Base-by-base conservation (phyloP, 2,113 vertebrate genomes). In the Illadopsis cleaveri region DNA sequence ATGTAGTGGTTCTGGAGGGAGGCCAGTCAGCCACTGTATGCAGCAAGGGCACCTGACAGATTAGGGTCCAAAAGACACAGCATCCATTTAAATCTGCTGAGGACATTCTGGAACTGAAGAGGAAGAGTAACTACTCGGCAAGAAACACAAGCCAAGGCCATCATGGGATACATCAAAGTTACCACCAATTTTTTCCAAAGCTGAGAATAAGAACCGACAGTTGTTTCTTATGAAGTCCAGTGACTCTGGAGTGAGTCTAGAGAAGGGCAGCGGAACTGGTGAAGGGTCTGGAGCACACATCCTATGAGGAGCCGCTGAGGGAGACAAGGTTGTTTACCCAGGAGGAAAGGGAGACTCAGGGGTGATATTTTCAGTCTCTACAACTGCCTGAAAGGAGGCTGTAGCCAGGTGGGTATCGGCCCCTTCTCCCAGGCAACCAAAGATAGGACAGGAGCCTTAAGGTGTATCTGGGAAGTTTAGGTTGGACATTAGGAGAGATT, bases 21-120 rank as follows among this genome's bases (percentile, higher is more conserved):
- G 1, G 20, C 23, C 1, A 3, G 3, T 2, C 30, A 18, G 35
- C 10, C 11, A 5, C 71, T 27, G 28, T 3, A 5, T 15, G 12
- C 31, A 23, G 53, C 24, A 23, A 33, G 27, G 66, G 20, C 15
- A 3, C 21, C 6, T 17, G 48, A 5, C 25, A n/a, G 12, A 16
- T 7, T 0, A 6, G 40, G 28, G 56, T 51, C 35, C 0, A 0
- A 40, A 31, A 38, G 28, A 6, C 12, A 11, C 38, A 30, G 58
- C 17, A 16, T 27, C 35, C 81, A 16, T 56, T n/a, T 33, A 8
- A 30, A 53, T 6, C 24, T 48, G n/a, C 37, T 13, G 45, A 57
- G 24, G 31, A 22, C 7, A 15, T 22, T 12, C 11, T 7, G 37
- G 45, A 21, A 11, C 61, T 11, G 50, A 42, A 44, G 16, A 35